A percentile compares a stretch with the other conserved stretches of the same genome.
Conservation (phyloP, 2,113 vertebrate species). For the Amblyornis subalaris region DNA sequence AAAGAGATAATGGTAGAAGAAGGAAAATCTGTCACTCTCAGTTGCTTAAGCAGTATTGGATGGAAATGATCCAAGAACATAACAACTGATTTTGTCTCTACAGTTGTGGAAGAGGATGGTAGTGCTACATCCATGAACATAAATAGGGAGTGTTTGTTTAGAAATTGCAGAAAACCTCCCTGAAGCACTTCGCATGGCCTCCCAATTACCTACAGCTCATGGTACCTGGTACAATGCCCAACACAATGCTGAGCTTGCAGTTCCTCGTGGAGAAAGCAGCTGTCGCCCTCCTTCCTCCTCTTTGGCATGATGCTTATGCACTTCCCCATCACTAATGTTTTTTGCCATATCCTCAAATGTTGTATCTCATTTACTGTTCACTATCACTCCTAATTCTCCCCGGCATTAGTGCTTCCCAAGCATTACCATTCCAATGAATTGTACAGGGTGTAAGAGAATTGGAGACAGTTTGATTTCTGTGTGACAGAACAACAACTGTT, state of each 20-base stretch:
- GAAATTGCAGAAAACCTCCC: background rate
- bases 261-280: background rate
- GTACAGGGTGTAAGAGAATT: background rate
- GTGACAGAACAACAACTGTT: background rate
- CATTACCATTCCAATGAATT: background rate
- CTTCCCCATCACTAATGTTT: background rate
- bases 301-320: background rate
- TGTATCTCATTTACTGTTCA: background rate
- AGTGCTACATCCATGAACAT: background rate
- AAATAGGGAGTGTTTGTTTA: background rate
- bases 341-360: background rate
- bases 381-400: background rate
- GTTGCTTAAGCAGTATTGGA: background rate
- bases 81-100: background rate
- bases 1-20: background rate
- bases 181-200: fast-evolving
- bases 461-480: background rate
- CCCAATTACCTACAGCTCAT: fast-evolving
- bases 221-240: background rate
- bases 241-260: fast-evolving
- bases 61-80: background rate
- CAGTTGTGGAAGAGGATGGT: background rate
- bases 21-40: background rate
- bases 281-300: background rate
- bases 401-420: background rate